Conservation (phyloP, 2,888 invertebrate species). For the Notodromas monacha region DNA sequence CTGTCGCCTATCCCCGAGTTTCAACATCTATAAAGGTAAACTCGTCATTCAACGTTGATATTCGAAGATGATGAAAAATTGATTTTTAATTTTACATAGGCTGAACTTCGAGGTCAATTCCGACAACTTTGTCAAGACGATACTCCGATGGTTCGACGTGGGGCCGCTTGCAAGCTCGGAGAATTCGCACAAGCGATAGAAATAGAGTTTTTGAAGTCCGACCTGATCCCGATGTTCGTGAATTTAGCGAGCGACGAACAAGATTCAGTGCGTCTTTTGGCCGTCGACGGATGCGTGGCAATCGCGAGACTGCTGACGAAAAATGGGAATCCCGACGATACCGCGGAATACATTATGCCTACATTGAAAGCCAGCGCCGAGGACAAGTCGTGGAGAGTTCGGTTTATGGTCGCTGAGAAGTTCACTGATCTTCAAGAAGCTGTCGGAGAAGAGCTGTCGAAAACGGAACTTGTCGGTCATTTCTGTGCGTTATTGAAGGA, state of each 20-base stretch:
- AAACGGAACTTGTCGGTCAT: conserved; percentile 69
- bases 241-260: conserved; percentile 82
- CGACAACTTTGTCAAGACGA: conserved; percentile 86
- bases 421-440: conserved; percentile 43
- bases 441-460: conserved; percentile 79
- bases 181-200: conserved; percentile 94
- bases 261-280: conserved; percentile 81
- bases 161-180: conserved; percentile 83
- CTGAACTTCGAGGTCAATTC: conserved; percentile 56
- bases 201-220: conserved; percentile 73
- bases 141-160: conserved; percentile 95
- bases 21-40: conserved; percentile 25
- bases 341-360: conserved; percentile 73
- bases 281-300: conserved; percentile 84
- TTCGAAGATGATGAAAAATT: conserved; percentile 1
- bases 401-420: conserved; percentile 25
- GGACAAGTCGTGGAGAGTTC: conserved; percentile 28
- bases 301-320: conserved; percentile 54
- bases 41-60: too few species aligned
- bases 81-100: conserved; percentile 15
- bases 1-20: conserved; percentile 37
- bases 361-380: conserved; percentile 67
- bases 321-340: conserved; percentile 31
- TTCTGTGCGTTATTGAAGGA: conserved; percentile 72
- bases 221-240: conserved; percentile 85